These are phyloP conservation scores for Zeus faber DNA, from an alignment of 2,113 vertebrate genomes.

Conservation along the genomic window DNA sequence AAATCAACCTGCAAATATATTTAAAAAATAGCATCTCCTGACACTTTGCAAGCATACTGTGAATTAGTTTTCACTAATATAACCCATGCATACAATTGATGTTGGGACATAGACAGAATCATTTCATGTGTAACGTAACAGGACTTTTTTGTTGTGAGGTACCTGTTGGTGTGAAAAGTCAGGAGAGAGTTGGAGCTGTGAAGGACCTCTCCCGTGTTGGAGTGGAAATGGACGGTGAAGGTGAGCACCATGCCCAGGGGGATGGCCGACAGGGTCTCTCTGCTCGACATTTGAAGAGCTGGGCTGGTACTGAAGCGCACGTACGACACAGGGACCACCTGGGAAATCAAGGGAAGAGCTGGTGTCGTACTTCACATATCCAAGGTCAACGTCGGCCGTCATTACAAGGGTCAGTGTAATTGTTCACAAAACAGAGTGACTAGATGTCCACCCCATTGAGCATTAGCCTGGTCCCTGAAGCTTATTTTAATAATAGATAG, in stretches of 20 bases:
- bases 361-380: too few species aligned
- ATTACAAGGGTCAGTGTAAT: constrained; percentile 9
- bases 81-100: too few species aligned
- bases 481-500: background rate
- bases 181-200: constrained; percentile 85
- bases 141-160: too few species aligned
- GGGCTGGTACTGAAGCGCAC: constrained; percentile 84
- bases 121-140: too few species aligned
- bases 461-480: background rate
- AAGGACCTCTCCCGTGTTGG: constrained; percentile 85
- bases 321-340: constrained; percentile 94
- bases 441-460: too few species aligned
- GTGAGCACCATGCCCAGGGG: constrained; percentile 85
- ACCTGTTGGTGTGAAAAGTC: constrained; percentile 89
- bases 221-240: constrained; percentile 88
- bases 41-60: background rate
- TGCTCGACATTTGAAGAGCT: constrained; percentile 67
- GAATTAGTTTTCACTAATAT: too few species aligned
- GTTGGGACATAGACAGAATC: too few species aligned
- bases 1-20: constrained; percentile 25
- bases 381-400: too few species aligned
- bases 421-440: background rate
- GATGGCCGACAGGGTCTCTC: constrained; percentile 74
- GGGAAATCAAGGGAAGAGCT: constrained; percentile 13
- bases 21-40: constrained; percentile 3